A percentile compares a stretch with the other conserved stretches of the same genome.
phyloP scores from a whole-genome alignment of 2,113 vertebrate genomes.

The Ptyas mucosa region DNA sequence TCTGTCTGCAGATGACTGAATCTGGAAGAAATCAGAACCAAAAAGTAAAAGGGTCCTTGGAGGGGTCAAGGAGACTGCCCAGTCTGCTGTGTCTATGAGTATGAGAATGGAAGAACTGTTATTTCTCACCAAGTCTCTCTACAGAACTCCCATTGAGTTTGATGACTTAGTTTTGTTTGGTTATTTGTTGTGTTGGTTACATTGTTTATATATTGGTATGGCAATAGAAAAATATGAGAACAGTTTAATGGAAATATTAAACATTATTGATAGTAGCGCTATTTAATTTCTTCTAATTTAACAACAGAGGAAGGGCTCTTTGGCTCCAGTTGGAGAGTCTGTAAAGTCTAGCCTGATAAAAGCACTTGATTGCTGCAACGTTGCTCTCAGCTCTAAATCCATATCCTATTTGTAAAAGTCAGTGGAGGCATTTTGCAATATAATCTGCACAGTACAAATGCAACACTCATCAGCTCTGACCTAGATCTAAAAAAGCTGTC shows the following conservation, averaged over 20 bases:
- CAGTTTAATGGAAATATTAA: neutral
- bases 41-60: neutral
- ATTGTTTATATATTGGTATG: neutral
- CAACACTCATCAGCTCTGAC: neutral
- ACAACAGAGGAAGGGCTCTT: neutral
- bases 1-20: neutral
- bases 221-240: neutral
- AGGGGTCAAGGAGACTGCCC: neutral
- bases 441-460: neutral
- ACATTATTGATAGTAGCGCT: rapidly evolving
- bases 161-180: neutral
- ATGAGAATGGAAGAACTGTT: neutral
- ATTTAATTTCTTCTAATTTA: neutral
- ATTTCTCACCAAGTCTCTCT: neutral
- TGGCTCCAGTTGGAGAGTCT: neutral
- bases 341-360: neutral
- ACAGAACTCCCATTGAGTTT: neutral
- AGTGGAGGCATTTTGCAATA: neutral
- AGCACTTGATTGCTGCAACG: neutral
- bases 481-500: neutral
- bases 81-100: neutral
- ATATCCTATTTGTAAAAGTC: rapidly evolving
- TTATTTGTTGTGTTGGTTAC: neutral
- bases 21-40: neutral
- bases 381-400: rapidly evolving